Evolutionary conservation across 2,797 vertebrate species (phyloP).

Genomic region (Harpagifer antarcticus): DNA sequence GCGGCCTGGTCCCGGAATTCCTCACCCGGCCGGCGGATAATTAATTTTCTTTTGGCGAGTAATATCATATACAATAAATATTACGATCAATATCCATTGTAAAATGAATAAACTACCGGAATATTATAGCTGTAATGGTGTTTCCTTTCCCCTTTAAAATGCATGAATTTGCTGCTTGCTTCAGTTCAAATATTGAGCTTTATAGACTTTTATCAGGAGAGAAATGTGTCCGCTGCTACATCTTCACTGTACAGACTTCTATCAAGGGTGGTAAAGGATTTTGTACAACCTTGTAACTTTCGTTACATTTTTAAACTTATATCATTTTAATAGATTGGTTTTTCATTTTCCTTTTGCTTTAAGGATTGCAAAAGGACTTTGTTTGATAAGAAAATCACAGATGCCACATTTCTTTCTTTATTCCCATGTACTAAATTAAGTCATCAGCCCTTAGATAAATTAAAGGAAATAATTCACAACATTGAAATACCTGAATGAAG

Average conservation of each 20-base stretch:
- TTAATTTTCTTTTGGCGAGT: too few species aligned
- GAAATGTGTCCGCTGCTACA: not conserved
- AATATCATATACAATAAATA: too few species aligned
- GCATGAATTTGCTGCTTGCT: not conserved
- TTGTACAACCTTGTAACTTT: not conserved
- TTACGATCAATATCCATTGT: too few species aligned
- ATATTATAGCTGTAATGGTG: too few species aligned
- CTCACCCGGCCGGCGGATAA: too few species aligned
- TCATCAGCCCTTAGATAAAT: not conserved
- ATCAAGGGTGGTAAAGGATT: not conserved
- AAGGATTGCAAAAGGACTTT: too few species aligned
- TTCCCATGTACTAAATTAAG: not conserved
- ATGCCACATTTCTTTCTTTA: not conserved
- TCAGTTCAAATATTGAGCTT: not conserved
- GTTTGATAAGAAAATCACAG: conserved; percentile 7
- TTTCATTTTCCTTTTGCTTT: not conserved
- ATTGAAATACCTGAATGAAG: not conserved
- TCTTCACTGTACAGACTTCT: not conserved
- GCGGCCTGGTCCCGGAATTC: too few species aligned
- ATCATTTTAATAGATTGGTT: not conserved
- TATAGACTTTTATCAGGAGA: not conserved
- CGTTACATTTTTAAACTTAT: not conserved
- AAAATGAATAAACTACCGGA: too few species aligned
- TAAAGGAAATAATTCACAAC: not conserved
- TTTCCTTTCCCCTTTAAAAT: too few species aligned